A percentile compares a stretch with the other conserved stretches of the same genome.
Evolutionary conservation across 1,140 invertebrate species (phyloP).

Genomic region (Drosophila kepulauana): DNA sequence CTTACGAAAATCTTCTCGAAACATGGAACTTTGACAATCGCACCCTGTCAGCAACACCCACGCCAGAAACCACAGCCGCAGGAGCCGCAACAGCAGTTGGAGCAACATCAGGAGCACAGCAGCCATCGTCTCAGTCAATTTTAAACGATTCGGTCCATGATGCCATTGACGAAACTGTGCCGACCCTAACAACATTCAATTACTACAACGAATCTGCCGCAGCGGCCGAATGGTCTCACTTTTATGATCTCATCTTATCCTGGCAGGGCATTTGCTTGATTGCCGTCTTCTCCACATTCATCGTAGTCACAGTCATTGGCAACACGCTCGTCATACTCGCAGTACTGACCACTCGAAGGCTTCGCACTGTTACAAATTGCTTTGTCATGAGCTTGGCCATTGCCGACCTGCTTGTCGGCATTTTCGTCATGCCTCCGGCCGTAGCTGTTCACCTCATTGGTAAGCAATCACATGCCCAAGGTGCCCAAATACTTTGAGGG

Average conservation of each 20-base stretch:
- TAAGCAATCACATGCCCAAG: constrained; percentile 80
- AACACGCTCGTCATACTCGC: constrained; percentile 96
- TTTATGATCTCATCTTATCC: constrained; percentile 78
- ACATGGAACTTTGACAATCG: constrained; percentile 53
- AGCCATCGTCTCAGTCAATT: constrained; percentile 34
- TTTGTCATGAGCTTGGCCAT: constrained; percentile 96
- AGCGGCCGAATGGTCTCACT: constrained; percentile 76
- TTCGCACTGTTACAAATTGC: constrained; percentile 97
- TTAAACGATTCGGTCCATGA: constrained; percentile 45
- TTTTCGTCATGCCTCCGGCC: constrained; percentile 97
- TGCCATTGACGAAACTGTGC: constrained; percentile 15
- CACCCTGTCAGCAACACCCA: constrained; percentile 21
- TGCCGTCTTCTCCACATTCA: constrained; percentile 86
- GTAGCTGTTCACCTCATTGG: constrained; percentile 90
- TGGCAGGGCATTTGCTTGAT: constrained; percentile 83
- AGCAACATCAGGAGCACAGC: constrained; percentile 3
- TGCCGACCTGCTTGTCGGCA: constrained; percentile 95
- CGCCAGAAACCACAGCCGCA: background rate
- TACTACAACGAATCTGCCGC: constrained; percentile 79
- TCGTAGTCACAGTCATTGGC: constrained; percentile 90
- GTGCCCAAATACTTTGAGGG: background rate
- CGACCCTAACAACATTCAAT: constrained; percentile 55
- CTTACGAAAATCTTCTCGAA: constrained; percentile 60
- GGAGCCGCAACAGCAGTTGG: background rate
- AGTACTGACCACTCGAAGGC: constrained; percentile 94